Conservation (phyloP, 2,113 vertebrate genomes). For the Laterallus jamaicensis region DNA sequence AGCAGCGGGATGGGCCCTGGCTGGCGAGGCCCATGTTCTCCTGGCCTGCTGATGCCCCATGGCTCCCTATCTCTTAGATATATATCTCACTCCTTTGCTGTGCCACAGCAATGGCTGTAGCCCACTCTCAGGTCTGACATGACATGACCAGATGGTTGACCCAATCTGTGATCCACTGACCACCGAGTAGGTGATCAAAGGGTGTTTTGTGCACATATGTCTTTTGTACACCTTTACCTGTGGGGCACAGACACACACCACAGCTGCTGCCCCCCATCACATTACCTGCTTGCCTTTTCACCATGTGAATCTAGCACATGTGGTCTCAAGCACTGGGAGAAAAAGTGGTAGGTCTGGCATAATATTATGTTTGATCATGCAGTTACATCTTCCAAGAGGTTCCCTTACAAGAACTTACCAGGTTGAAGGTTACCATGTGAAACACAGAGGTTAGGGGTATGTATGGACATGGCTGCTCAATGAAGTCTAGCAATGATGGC, state of each 20-base stretch:
- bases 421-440: background rate
- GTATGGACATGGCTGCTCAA: background rate
- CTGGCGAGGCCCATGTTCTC: background rate
- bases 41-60: fast-evolving
- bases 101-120: background rate
- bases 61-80: background rate
- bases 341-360: background rate
- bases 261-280: background rate
- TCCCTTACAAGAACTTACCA: background rate
- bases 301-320: background rate
- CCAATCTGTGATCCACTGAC: background rate
- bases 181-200: background rate
- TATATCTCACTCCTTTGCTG: background rate
- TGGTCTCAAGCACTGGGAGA: background rate
- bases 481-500: background rate
- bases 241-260: background rate
- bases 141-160: background rate
- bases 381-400: background rate
- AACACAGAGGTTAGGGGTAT: background rate
- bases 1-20: background rate
- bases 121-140: background rate
- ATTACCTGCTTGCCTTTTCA: background rate
- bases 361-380: background rate
- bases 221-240: background rate
- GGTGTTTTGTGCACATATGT: background rate